Evolutionary conservation across 2,113 vertebrate genomes (phyloP).

Genomic region (Syrrhaptes paradoxus): DNA sequence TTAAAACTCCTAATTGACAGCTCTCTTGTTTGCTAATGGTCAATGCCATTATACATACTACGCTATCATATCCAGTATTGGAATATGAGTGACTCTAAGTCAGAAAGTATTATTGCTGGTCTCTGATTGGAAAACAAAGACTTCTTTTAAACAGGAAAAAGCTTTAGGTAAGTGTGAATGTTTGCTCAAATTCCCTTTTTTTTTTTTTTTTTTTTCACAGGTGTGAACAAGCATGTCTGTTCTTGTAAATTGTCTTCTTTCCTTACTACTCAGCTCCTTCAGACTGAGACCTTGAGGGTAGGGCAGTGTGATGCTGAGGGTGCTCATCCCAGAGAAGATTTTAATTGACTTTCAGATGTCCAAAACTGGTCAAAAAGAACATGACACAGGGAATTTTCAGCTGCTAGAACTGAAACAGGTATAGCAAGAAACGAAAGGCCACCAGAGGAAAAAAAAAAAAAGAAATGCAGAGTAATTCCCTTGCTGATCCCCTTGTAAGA

Average conservation of each 20-base stretch:
- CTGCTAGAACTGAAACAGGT: background rate
- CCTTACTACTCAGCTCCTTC: accelerated
- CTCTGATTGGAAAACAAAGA: background rate
- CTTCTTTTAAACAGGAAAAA: background rate
- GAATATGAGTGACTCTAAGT: background rate
- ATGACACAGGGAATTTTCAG: background rate
- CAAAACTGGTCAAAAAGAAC: background rate
- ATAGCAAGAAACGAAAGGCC: background rate
- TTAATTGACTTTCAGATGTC: background rate
- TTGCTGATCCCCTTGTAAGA: background rate
- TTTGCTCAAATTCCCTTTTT: background rate
- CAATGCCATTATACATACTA: background rate
- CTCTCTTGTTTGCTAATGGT: background rate
- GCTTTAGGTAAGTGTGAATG: background rate
- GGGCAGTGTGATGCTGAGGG: background rate
- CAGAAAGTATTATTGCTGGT: background rate
- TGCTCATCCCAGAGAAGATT: background rate
- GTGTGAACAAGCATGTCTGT: background rate
- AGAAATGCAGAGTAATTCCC: background rate
- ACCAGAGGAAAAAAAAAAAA: background rate
- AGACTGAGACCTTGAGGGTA: background rate
- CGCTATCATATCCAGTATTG: background rate
- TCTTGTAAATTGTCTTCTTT: background rate
- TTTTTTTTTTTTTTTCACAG: background rate
- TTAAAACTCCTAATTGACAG: background rate